A percentile compares a stretch with the other conserved stretches of the same genome.
These are phyloP conservation scores for Troilus luridus DNA, from an alignment of 2,888 invertebrate genomes.

Conservation along the genomic window DNA sequence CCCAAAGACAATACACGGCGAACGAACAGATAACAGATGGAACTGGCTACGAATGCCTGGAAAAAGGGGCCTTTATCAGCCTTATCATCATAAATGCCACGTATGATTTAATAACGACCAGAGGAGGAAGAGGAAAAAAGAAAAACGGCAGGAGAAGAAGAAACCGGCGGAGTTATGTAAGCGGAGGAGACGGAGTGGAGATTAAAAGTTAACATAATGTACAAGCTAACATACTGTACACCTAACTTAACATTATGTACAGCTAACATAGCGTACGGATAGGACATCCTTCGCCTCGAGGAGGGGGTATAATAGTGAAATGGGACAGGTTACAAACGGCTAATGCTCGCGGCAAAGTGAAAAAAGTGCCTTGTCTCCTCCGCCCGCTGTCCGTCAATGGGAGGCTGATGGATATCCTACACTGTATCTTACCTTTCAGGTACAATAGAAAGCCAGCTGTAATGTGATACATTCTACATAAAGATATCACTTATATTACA, in stretches of 20 bases:
- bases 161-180: constrained; percentile 27
- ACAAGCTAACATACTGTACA: too few species aligned
- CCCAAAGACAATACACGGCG: background rate
- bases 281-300: too few species aligned
- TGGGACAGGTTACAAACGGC: background rate
- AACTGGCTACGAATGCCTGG: background rate
- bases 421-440: too few species aligned
- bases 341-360: background rate
- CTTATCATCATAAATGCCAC: constrained; percentile 48
- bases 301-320: background rate
- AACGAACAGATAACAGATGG: background rate
- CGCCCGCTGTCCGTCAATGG: background rate
- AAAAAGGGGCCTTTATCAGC: background rate
- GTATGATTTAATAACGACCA: constrained; percentile 36
- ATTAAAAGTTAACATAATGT: constrained; percentile 13
- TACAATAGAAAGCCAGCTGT: background rate
- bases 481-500: background rate
- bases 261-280: too few species aligned
- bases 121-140: background rate
- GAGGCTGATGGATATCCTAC: background rate
- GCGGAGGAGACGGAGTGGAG: background rate
- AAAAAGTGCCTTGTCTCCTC: background rate
- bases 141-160: constrained; percentile 7
- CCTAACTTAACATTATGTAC: too few species aligned
- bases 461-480: background rate